phyloP scores from a whole-genome alignment of 2,113 vertebrate species.

The Syrmaticus mikado region DNA sequence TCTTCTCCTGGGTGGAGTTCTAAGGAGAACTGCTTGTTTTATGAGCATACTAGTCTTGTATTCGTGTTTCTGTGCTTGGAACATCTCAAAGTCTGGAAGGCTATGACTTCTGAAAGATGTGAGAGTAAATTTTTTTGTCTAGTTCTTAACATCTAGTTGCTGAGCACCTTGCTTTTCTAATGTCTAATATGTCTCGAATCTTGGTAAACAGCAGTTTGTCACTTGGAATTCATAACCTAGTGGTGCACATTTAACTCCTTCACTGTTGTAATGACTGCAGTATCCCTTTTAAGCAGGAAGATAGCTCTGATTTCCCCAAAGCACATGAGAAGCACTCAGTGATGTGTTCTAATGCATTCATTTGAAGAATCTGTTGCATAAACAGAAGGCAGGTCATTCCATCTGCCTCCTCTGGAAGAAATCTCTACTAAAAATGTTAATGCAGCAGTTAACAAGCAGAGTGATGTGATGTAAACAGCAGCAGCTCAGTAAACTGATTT shows the following conservation, averaged over 20 bases:
- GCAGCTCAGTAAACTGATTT: background rate
- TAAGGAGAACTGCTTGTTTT: background rate
- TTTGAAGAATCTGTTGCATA: conserved; percentile 15
- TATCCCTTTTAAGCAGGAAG: background rate
- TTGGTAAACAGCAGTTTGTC: background rate
- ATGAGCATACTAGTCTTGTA: background rate
- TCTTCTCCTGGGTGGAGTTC: background rate
- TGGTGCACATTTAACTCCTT: background rate
- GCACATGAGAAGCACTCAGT: background rate
- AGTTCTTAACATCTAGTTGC: background rate
- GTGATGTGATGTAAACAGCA: background rate
- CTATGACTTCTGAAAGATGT: background rate
- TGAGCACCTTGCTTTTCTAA: background rate
- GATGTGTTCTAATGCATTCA: background rate
- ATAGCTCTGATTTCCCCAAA: background rate
- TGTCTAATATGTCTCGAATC: background rate
- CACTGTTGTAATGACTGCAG: background rate
- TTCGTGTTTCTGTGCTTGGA: background rate
- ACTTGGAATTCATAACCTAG: background rate
- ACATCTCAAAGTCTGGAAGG: background rate
- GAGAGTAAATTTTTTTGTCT: background rate
- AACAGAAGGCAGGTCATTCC: conserved; percentile 22
- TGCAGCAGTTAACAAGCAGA: background rate
- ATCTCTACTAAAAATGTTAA: conserved; percentile 32
- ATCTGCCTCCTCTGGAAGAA: background rate